Base-by-base conservation (phyloP, 2,113 vertebrate species). In the Alexandromys fortis region DNA sequence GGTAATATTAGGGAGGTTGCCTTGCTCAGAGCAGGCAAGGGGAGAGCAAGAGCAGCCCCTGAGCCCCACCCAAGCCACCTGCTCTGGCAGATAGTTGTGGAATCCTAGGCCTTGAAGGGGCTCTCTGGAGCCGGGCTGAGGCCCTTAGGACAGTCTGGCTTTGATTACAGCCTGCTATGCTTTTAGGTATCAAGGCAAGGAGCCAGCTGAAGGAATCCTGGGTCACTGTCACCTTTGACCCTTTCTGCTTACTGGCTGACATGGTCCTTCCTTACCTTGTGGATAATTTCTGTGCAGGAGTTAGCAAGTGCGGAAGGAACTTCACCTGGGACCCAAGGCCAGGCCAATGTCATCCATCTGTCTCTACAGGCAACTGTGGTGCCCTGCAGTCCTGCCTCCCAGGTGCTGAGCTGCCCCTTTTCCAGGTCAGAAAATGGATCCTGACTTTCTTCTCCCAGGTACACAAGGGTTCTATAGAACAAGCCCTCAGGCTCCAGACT, bases 201-300 rank as follows among this genome's bases (percentile, higher is more conserved):
- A 52, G 10, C 6, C 11, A 19, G 49, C 12, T 1, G 0, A 10
- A 70, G 90, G 42, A 17, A 8, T 12, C 1, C 0, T 11, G 12
- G 13, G 0, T 52, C 79, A 5, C 2, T 49, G 90, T 26, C 7
- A 35, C 30, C 42, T 58, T 28, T 38, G 61, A 65, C 21, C 28
- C 55, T 63, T 33, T n/a, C 4, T 3, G 13, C 14, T 61, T 35
- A 1, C 7, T 4, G 13, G 22, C 49, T 8, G 63, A 22, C 10
- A 68, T 26, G 11, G 89, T n/a, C n/a, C 42, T 65, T 89, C 28
- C 12, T 65, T 24, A n/a, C 4, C 12, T 7, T 77, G 42, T 52
- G 73, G 30, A 7, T 65, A 21, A 9, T 61, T 22, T 8, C 8
- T 81, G 55, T 45, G 58, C 28, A 26, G 14, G 63, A 5, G 42